A percentile compares a stretch with the other conserved stretches of the same genome.
Evolutionary conservation across 53 echinoderm and acorn worm species (phyloP).

Genomic region (Temnopleurus reevesii): DNA sequence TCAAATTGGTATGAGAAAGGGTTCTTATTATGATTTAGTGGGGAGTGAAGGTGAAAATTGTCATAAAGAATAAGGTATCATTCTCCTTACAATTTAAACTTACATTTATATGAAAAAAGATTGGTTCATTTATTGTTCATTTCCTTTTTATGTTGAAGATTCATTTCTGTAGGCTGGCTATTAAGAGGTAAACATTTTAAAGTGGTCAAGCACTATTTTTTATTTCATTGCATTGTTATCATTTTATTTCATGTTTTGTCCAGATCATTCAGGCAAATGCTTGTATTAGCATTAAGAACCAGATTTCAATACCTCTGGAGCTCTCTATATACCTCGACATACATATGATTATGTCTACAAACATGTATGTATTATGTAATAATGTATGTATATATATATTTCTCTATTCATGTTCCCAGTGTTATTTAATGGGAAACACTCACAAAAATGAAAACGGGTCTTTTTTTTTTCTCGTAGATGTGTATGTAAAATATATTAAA

Average conservation of each 20-base stretch:
- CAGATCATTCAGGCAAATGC: slow-evolving; percentile 14
- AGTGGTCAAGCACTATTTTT: not conserved
- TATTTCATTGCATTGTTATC: not conserved
- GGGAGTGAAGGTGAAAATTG: too few species aligned
- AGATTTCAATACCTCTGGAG: slow-evolving; percentile 46
- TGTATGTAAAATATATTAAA: slow-evolving; percentile 36
- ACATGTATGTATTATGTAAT: slow-evolving; percentile 41
- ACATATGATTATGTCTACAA: not conserved
- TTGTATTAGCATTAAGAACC: slow-evolving; percentile 28
- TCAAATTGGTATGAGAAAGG: too few species aligned
- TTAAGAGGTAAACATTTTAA: not conserved
- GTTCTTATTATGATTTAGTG: too few species aligned
- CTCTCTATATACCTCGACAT: slow-evolving; percentile 39
- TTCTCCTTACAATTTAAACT: too few species aligned
- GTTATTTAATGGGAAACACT: slow-evolving; percentile 29
- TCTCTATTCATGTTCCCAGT: slow-evolving; percentile 53
- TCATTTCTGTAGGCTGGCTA: not conserved
- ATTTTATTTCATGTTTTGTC: not conserved
- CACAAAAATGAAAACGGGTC: slow-evolving; percentile 48
- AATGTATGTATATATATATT: slow-evolving; percentile 57
- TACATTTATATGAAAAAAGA: too few species aligned
- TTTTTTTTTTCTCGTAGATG: slow-evolving; percentile 42
- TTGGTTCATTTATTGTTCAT: too few species aligned
- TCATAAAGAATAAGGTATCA: too few species aligned
- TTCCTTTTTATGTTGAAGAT: too few species aligned